Base-by-base conservation (phyloP, 2,888 invertebrate species). In the Hypselothyrea guttata region DNA sequence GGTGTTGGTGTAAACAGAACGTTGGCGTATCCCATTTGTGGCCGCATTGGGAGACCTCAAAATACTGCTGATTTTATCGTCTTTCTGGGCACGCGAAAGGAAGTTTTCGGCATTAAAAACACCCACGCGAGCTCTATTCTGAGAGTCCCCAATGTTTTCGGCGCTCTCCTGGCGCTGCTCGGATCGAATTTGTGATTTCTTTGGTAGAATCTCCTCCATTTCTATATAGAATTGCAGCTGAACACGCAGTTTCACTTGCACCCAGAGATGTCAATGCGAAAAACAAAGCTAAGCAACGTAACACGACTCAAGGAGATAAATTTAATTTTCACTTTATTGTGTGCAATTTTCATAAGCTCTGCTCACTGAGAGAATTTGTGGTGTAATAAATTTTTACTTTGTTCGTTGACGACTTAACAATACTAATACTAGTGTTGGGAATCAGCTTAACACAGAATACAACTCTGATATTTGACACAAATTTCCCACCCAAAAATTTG, bases 1-100 rank as follows among this genome's bases (percentile, higher is more conserved):
- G 71, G 87, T 89, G 28, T 89, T 87, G 42, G 90, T 90, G 63
- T 86, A 90, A 0, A 90, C 84, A 8, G 90, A 89, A 44, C 89
- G 86, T 59, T 90, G 90, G 1, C 90, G 88, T 1, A 89, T 84
- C 0, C 87, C 86, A 15, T 85, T 88, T 1, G 88, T 62, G 1
- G 86, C 66, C 38, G 84, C 84, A 7, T 28, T 86, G 0, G 89
- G 88, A 28, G 89, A 86, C 4, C 88, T 78, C 16, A 89, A 38
- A 33, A 89, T 88, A 68, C 86, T 88, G 47, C 86, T 88, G 35
- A 89, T 88, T 71, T 88, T 88, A 28, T 87, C 86, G 48, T 88
- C 88, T 81, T 77, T 85, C 57, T 87, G 88, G 33, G 86, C 84
- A 30, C 89, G 87, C n/a, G 88, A 87, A 9, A 89, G 31, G 54